Conservation (phyloP, 2,797 vertebrate genomes). For the Clarias platycephalus region DNA sequence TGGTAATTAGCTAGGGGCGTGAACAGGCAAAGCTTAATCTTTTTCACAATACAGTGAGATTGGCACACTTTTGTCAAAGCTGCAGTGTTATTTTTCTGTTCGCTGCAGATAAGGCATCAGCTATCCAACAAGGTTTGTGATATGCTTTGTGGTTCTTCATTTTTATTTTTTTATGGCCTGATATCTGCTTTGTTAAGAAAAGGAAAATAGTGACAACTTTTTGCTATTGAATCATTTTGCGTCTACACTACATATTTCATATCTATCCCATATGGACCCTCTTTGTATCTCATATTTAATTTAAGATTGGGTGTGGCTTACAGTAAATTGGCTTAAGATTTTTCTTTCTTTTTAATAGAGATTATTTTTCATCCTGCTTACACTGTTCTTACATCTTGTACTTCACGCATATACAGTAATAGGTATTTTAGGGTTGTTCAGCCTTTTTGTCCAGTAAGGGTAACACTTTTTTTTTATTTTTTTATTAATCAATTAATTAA, state of each 20-base stretch:
- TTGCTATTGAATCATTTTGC: background rate
- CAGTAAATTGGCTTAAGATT: background rate
- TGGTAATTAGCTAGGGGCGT: slow-evolving; percentile 10
- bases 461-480: too few species aligned
- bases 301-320: slow-evolving; percentile 1
- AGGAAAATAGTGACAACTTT: background rate
- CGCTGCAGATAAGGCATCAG: slow-evolving; percentile 13
- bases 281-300: background rate
- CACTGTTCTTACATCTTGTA: background rate
- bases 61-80: slow-evolving; percentile 23
- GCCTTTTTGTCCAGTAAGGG: background rate
- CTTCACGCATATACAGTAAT: background rate
- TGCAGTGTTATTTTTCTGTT: slow-evolving; percentile 15
- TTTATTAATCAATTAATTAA: background rate
- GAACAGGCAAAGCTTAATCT: slow-evolving; percentile 5
- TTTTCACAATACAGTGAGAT: slow-evolving; percentile 18
- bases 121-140: background rate
- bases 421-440: background rate
- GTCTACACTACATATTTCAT: background rate
- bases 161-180: background rate
- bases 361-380: too few species aligned
- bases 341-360: background rate
- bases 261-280: background rate
- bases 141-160: background rate
- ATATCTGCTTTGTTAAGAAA: background rate